Conservation (phyloP, 2,113 vertebrate genomes). For the Pogona vitticeps region DNA sequence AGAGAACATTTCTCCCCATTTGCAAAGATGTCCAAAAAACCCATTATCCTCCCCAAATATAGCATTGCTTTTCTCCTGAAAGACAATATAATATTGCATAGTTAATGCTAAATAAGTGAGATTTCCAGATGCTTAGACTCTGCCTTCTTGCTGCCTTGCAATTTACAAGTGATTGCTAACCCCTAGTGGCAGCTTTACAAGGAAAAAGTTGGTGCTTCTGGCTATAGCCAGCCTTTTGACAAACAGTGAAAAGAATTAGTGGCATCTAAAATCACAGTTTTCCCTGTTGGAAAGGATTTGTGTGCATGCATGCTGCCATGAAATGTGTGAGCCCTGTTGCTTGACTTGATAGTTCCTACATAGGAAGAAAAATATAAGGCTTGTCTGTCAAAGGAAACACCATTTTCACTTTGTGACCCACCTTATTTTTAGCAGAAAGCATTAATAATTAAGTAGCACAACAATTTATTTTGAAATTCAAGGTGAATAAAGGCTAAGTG, state of each 20-base stretch:
- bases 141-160: constrained; percentile 25
- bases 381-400: neutral
- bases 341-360: neutral
- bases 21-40: neutral
- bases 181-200: neutral
- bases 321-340: neutral
- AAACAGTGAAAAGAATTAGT: constrained; percentile 26
- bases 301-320: rapidly evolving
- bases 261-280: constrained; percentile 20
- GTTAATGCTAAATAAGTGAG: neutral
- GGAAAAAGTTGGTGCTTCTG: neutral
- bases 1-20: neutral
- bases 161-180: constrained; percentile 29
- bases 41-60: neutral
- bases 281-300: neutral
- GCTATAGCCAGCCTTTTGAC: neutral
- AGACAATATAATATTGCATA: neutral
- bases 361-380: neutral
- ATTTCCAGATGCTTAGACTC: neutral
- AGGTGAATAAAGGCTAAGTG: neutral
- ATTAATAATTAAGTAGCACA: neutral
- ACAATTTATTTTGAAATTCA: neutral
- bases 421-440: neutral
- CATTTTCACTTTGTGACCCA: neutral
- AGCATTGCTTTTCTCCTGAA: neutral